These are phyloP conservation scores for Oscheius sp. DNA, from an alignment of 2,888 invertebrate species.

Conservation along the genomic window DNA sequence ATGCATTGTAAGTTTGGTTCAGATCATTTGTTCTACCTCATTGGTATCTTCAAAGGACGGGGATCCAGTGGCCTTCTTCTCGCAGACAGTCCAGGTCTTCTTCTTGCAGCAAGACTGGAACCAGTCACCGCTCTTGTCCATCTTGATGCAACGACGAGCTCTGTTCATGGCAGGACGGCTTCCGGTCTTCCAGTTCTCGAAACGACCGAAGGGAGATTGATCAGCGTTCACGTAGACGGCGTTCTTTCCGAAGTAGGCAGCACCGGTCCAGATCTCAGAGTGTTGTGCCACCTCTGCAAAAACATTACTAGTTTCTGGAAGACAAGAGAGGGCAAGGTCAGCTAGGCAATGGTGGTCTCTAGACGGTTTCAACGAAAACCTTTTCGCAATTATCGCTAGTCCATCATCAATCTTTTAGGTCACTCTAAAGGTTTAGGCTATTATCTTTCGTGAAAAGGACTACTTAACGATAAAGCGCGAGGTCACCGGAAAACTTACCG, in stretches of 20 bases:
- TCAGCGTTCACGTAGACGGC: conserved; percentile 66
- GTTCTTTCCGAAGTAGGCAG: conserved; percentile 67
- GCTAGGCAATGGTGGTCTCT: conserved; percentile 13
- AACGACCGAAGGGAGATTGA: conserved; percentile 57
- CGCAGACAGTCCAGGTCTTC: conserved; percentile 65
- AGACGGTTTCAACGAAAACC: conserved; percentile 26
- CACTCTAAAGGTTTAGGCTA: conserved; percentile 4
- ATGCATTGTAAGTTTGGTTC: not conserved
- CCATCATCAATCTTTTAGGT: conserved; percentile 27
- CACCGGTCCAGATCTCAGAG: conserved; percentile 68
- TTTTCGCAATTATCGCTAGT: conserved; percentile 4
- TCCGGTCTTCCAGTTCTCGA: conserved; percentile 63
- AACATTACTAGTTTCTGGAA: not conserved
- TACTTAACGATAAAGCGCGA: not conserved
- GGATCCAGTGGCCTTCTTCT: conserved; percentile 45
- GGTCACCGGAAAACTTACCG: conserved; percentile 46
- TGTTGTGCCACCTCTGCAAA: conserved; percentile 63
- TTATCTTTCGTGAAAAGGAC: conserved; percentile 1
- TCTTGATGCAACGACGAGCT: conserved; percentile 69
- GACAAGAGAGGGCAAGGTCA: conserved; percentile 9
- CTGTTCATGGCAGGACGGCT: conserved; percentile 64
- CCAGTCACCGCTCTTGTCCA: conserved; percentile 67
- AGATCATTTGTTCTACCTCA: not conserved
- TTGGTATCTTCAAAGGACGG: conserved; percentile 23
- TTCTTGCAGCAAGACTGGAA: conserved; percentile 72